A percentile compares a stretch with the other conserved stretches of the same genome.
Conservation (phyloP, 1,140 invertebrate genomes). For the Odontomachus brunneus region DNA sequence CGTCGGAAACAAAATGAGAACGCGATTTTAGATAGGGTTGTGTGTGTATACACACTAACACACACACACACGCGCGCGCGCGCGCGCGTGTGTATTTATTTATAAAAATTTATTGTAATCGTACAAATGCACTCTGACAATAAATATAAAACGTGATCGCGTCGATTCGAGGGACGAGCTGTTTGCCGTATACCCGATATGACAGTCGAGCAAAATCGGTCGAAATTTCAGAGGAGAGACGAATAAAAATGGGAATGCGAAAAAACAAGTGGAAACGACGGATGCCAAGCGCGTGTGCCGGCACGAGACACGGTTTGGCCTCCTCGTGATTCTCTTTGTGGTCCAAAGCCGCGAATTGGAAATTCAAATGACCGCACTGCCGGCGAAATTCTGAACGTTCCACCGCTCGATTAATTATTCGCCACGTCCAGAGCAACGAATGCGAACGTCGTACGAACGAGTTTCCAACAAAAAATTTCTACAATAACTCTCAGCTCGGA, state of each 20-base stretch:
- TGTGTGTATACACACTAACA: no score
- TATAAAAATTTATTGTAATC: no score
- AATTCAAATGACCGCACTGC: slow-evolving; percentile 58
- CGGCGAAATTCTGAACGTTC: slow-evolving; percentile 9
- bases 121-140: no score
- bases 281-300: no score
- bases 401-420: slow-evolving; percentile 64
- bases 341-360: slow-evolving; percentile 49
- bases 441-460: neutral
- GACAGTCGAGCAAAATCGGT: neutral
- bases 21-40: no score
- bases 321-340: slow-evolving; percentile 37
- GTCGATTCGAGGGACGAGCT: neutral
- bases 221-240: slow-evolving; percentile 37
- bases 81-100: no score
- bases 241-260: neutral
- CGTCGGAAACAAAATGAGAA: no score
- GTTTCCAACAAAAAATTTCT: neutral
- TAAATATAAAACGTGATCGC: neutral
- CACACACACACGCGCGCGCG: no score
- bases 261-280: neutral
- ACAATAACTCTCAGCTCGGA: neutral
- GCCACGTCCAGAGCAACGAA: slow-evolving; percentile 35
- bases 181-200: no score
- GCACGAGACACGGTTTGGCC: neutral